Evolutionary conservation across 1,140 invertebrate species (phyloP).

Genomic region (Achroia grisella): DNA sequence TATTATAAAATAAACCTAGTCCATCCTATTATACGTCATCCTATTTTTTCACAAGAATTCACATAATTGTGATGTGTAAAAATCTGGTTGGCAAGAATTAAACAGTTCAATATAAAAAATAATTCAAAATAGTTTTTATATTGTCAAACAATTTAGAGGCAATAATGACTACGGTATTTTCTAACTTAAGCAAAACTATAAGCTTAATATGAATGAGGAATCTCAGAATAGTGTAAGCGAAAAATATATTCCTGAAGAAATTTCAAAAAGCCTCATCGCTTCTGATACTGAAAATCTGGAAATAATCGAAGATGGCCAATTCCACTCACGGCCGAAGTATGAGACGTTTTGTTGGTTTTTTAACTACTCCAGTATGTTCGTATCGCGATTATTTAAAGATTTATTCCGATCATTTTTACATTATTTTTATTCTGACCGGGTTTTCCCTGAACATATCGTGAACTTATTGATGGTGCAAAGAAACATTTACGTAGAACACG

Average conservation of each 20-base stretch:
- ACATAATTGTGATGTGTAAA: no score
- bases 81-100: no score
- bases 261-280: constrained; percentile 7
- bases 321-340: constrained; percentile 38
- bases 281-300: constrained; percentile 9
- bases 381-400: constrained; percentile 43
- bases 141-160: no score
- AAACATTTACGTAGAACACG: constrained; percentile 24
- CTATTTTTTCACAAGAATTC: no score
- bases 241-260: constrained; percentile 18
- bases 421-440: constrained; percentile 27
- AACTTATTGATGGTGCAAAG: constrained; percentile 35
- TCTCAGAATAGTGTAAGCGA: constrained; percentile 21
- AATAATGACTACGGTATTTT: no score
- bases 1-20: no score
- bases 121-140: no score
- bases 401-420: constrained; percentile 26
- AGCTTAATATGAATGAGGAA: constrained; percentile 45
- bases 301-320: constrained; percentile 27
- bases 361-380: constrained; percentile 44
- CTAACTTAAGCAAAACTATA: not conserved
- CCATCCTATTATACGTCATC: no score
- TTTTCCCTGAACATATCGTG: constrained; percentile 38
- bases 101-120: no score
- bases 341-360: constrained; percentile 44